Evolutionary conservation across 1,140 invertebrate genomes (phyloP), one percentile per base, ranked within the genome.

Genomic region (Brachystomella parvula): DNA sequence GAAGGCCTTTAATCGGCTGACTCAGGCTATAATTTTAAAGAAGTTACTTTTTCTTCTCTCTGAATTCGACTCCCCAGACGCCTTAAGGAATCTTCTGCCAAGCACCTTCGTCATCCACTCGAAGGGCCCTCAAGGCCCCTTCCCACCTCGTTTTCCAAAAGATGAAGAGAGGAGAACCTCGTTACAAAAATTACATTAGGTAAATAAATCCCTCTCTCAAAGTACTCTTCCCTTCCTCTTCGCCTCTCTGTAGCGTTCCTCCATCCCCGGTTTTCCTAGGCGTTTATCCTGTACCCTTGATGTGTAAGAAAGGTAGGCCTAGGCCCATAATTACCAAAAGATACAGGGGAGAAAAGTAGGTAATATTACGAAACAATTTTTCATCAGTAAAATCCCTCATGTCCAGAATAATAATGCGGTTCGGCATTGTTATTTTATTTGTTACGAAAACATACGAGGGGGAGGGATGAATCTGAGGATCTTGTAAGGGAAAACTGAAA

Each of bases 131-230:
- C 24, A 6, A 9, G 19, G 6, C 24, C 49, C 49, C 49, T 9
- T 53, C 49, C 49, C 49, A 53, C 49, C 49, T 53, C 21, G 49
- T 53, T 53, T 53, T 24, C 9, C 9, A 53, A 53, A 53, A 53
- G 49, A 53, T 53, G 49, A 53, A 53, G 49, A 53, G 26, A 59
- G 47, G 58, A 65, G 62, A 66, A 61, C 44, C 64, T 66, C 29
- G 64, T 66, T 66, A 66, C 59, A 61, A 57, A 66, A 66, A 66
- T 66, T 66, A 66, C 64, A 61, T 66, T 66, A 66, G 64, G 58
- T 66, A 61, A 66, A 66, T 66, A 66, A 53, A 61, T 58, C 19
- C 30, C 44, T n/a, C 39, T n/a, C n/a, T 44, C 39, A 12, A 44
- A 9, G 9, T n/a, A 12, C 39, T n/a, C 9, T 9, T 44, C 39